A percentile compares a stretch with the other conserved stretches of the same genome.
phyloP scores from a whole-genome alignment of 2,888 invertebrate species.

The Minunthozetes semirufus region DNA sequence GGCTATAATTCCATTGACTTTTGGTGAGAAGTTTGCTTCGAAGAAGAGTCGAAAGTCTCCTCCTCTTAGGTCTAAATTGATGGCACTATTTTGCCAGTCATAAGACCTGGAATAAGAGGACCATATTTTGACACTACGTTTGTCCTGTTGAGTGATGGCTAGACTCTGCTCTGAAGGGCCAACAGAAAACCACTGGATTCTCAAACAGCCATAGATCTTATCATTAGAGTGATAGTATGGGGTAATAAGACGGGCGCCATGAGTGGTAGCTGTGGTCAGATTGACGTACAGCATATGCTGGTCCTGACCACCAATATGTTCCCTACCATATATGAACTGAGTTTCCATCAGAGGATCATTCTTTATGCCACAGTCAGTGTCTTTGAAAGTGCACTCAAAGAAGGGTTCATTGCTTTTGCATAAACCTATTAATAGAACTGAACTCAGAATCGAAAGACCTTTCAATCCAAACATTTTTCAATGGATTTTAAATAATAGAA shows the following conservation, averaged over 20 bases:
- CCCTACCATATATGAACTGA: neutral
- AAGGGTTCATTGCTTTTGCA: neutral
- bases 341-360: neutral
- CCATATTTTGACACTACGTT: neutral
- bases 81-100: neutral
- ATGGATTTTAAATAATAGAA: too few species aligned
- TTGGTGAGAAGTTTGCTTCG: neutral
- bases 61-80: slow-evolving; percentile 9
- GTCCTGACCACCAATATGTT: neutral
- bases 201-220: neutral
- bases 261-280: neutral
- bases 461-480: neutral
- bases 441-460: neutral
- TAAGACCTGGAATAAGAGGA: neutral
- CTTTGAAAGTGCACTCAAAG: slow-evolving; percentile 13
- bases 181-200: neutral
- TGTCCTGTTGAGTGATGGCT: slow-evolving; percentile 1
- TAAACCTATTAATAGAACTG: neutral
- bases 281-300: slow-evolving; percentile 3
- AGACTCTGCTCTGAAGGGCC: neutral
- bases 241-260: neutral
- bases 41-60: neutral
- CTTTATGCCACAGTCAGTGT: neutral
- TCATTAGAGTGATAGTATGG: neutral
- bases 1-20: neutral